These are phyloP conservation scores for Diachrysia chrysitis DNA, from an alignment of 2,888 invertebrate species.

Conservation along the genomic window DNA sequence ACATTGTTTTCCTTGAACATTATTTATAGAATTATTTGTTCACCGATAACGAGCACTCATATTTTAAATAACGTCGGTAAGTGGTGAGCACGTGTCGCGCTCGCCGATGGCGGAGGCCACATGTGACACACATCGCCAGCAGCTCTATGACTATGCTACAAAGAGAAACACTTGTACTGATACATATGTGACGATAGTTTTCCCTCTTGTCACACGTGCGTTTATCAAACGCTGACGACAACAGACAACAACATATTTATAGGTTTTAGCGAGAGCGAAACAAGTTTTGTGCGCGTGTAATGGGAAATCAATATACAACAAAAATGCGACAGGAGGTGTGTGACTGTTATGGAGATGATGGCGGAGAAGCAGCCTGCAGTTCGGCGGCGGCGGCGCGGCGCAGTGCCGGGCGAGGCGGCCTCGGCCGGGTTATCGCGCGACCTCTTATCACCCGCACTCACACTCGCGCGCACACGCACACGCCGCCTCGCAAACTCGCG, in stretches of 20 bases:
- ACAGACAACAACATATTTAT: no score
- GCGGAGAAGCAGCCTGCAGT: not conserved
- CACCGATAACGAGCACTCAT: constrained; percentile 56
- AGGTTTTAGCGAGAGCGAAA: no score
- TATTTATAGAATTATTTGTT: constrained; percentile 60
- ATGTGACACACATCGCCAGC: constrained; percentile 32
- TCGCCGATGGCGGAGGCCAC: constrained; percentile 5
- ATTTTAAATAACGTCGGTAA: constrained; percentile 41
- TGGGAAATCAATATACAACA: not conserved
- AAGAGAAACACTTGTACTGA: not conserved
- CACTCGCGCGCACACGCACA: constrained; percentile 29
- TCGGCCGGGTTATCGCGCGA: constrained; percentile 75
- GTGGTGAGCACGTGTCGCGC: constrained; percentile 41
- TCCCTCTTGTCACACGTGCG: not conserved
- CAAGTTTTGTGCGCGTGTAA: not conserved
- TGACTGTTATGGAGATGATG: not conserved
- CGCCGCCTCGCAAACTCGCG: constrained; percentile 13
- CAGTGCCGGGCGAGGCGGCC: constrained; percentile 36
- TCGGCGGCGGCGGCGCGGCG: not conserved
- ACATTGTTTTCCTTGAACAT: constrained; percentile 57
- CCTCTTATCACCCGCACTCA: constrained; percentile 73
- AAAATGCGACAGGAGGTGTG: not conserved
- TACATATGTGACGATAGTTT: not conserved
- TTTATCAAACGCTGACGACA: no score
- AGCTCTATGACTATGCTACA: not conserved